Evolutionary conservation across 92 coral and sea anemone genomes (phyloP).

Genomic region (Parazoanthus swiftii): DNA sequence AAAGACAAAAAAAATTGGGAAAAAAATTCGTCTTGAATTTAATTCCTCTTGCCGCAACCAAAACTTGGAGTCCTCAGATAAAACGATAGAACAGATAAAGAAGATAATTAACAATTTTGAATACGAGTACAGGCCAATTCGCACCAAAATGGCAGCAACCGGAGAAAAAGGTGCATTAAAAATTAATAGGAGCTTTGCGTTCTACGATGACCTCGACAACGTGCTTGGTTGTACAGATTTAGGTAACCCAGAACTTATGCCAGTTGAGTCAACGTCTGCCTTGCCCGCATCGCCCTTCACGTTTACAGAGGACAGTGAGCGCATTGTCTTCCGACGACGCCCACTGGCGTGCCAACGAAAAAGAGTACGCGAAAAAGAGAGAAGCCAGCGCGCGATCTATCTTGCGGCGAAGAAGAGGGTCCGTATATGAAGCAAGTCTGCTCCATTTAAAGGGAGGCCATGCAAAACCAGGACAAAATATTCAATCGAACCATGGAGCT

Average conservation of each 20-base stretch:
- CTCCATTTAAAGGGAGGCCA: conserved; percentile 48
- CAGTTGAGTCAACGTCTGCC: conserved; percentile 44
- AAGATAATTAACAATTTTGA: conserved; percentile 40
- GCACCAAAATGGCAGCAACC: conserved; percentile 52
- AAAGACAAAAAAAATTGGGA: background rate
- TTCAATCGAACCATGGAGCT: conserved; percentile 49
- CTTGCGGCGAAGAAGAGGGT: conserved; percentile 7
- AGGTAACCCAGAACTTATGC: conserved; percentile 51
- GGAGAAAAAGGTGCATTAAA: conserved; percentile 48
- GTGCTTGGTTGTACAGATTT: conserved; percentile 47
- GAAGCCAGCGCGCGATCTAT: conserved; percentile 26
- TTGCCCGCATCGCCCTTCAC: conserved; percentile 3
- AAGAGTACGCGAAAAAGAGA: conserved; percentile 2
- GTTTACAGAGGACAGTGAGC: conserved; percentile 16
- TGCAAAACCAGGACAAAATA: conserved; percentile 45
- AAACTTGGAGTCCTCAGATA: background rate
- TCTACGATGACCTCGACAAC: conserved; percentile 43
- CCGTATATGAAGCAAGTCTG: conserved; percentile 46
- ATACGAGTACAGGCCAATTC: conserved; percentile 44
- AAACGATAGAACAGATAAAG: conserved; percentile 43
- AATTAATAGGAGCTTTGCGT: conserved; percentile 37
- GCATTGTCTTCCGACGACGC: background rate
- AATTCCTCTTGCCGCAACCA: background rate
- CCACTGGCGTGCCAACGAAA: background rate
- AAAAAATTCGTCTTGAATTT: conserved; percentile 1